Evolutionary conservation across 2,113 vertebrate genomes (phyloP).

Genomic region (Percopsis transmontana): DNA sequence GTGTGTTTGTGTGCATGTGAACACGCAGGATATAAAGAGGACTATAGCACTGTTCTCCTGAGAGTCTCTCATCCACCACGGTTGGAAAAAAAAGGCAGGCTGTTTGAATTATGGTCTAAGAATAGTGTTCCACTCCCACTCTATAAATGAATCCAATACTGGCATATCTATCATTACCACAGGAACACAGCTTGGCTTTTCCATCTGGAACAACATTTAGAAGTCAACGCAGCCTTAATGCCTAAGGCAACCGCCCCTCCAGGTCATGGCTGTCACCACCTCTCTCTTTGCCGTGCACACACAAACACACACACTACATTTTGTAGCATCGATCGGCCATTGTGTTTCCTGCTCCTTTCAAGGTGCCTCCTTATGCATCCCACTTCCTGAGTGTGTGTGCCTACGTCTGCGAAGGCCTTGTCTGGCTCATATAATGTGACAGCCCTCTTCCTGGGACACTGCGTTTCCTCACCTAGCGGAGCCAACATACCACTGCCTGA

Average conservation of each 20-base stretch:
- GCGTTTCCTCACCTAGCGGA: constrained; percentile 26
- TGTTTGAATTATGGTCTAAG: constrained; percentile 75
- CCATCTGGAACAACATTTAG: constrained; percentile 46
- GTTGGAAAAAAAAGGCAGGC: constrained; percentile 69
- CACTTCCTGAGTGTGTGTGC: constrained; percentile 28
- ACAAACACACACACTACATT: constrained; percentile 30
- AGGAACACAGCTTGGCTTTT: constrained; percentile 47
- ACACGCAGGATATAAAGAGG: constrained; percentile 58
- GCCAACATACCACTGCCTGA: constrained; percentile 29
- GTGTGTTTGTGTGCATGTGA: neutral
- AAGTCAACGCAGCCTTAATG: too few species aligned
- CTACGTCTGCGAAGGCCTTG: constrained; percentile 13
- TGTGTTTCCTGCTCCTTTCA: constrained; percentile 35
- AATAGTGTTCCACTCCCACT: constrained; percentile 62
- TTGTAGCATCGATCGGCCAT: constrained; percentile 46
- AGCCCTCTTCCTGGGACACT: constrained; percentile 18
- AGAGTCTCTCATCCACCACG: constrained; percentile 60
- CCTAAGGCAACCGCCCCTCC: constrained; percentile 37
- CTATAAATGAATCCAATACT: constrained; percentile 67
- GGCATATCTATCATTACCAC: constrained; percentile 62
- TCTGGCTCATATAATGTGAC: constrained; percentile 30
- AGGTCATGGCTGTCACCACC: constrained; percentile 47
- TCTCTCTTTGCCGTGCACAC: constrained; percentile 39
- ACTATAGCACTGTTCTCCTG: constrained; percentile 54
- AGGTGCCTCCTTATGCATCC: constrained; percentile 27